These are phyloP conservation scores for Fringilla coelebs DNA, from an alignment of 2,797 vertebrate species.

Conservation along the genomic window DNA sequence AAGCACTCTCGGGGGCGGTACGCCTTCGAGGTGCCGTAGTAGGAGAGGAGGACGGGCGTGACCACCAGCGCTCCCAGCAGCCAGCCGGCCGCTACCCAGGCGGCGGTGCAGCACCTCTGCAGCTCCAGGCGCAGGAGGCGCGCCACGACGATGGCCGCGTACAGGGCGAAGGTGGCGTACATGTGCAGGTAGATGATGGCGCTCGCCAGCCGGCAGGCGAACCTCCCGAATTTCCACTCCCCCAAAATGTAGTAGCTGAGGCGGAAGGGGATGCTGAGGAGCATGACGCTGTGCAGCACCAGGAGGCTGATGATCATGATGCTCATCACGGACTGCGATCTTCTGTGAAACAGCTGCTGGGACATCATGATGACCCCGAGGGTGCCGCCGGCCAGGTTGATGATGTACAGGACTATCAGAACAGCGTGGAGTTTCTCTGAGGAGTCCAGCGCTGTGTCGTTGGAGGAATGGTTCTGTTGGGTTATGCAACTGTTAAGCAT, in stretches of 20 bases:
- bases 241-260: constrained; percentile 68
- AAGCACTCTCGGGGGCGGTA: constrained; percentile 57
- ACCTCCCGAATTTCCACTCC: constrained; percentile 56
- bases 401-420: constrained; percentile 51
- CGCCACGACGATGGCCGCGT: constrained; percentile 58
- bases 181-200: constrained; percentile 73
- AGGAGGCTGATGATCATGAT: constrained; percentile 68
- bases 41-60: constrained; percentile 35
- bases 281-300: constrained; percentile 69
- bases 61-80: constrained; percentile 26
- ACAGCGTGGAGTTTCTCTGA: background rate
- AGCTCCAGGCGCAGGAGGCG: constrained; percentile 41
- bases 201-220: constrained; percentile 65
- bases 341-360: constrained; percentile 53
- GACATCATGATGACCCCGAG: constrained; percentile 63
- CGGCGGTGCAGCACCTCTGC: constrained; percentile 18
- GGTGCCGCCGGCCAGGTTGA: constrained; percentile 63
- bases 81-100: constrained; percentile 68
- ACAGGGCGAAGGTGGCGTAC: constrained; percentile 74
- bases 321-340: constrained; percentile 59
- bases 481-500: background rate
- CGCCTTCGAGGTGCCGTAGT: constrained; percentile 30
- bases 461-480: background rate
- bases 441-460: fast-evolving
- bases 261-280: constrained; percentile 76